Base-by-base conservation (phyloP, 1,140 invertebrate species). In the Drosophila punjabiensis region DNA sequence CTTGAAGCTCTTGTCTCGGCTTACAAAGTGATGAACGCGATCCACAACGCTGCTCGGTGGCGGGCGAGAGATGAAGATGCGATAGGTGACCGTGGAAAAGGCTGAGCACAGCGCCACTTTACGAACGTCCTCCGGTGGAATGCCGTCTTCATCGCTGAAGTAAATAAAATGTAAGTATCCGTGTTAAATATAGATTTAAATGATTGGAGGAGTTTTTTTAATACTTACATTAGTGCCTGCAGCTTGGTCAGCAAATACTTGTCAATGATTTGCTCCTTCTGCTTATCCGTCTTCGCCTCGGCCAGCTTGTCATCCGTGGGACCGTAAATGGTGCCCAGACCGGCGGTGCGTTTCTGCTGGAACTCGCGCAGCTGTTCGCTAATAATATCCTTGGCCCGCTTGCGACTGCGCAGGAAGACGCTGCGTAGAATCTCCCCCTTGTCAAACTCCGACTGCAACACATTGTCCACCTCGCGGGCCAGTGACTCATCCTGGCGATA, bases 281-380 rank as follows among this genome's bases (percentile, higher is more conserved):
- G 92, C 94, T 97, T 97, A 91, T 99, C 98, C 59, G 96, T 95
- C 79, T 96, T 96, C 68, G 97, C 96, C 89, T 97, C 96, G 73
- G 96, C 95, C 5, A 99, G 94, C 69, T 97, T 95, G 48, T 95
- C 94, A 93, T 98, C 97, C n/a, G 95, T 95, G 4, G 98, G 97
- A 16, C 98, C 98, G 94, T 98, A 99, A 58, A 99, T 95, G 41
- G 96, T 97, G 13, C 96, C 97, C 55, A 99, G 94, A n/a, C 98
- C 98, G 33, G 98, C 96, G 35, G 96, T 97, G 76, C 97, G 94
- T 93, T 98, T 99, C 59, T 96, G 95, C 91, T 98, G 96, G 94
- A 99, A 99, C 93, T 99, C 98, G 47, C 95, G 95, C 37, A 99
- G 94, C 90, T 98, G 97, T 83, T 97, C 96, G 67, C 96, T 96